These are phyloP conservation scores for Heliconius aoede DNA, from an alignment of 2,888 invertebrate genomes.

Conservation along the genomic window DNA sequence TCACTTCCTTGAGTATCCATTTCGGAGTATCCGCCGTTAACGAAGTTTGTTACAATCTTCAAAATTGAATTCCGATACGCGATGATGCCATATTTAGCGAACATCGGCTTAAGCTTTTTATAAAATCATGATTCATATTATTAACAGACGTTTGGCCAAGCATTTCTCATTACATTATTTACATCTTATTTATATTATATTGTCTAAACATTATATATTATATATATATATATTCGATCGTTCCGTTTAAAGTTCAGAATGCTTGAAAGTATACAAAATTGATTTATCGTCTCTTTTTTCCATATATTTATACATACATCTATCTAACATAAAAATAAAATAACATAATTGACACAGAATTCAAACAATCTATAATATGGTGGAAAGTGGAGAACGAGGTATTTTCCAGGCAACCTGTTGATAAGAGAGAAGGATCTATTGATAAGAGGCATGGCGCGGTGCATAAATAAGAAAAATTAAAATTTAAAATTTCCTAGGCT, in stretches of 20 bases:
- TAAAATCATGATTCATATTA: slow-evolving; percentile 35
- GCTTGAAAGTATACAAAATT: not conserved
- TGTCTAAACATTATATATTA: slow-evolving; percentile 33
- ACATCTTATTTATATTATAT: slow-evolving; percentile 37
- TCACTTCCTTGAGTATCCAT: slow-evolving; percentile 26
- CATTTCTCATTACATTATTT: slow-evolving; percentile 40
- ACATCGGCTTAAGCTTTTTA: slow-evolving; percentile 23
- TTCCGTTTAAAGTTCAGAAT: not conserved
- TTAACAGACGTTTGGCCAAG: slow-evolving; percentile 30
- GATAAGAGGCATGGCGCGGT: too few species aligned
- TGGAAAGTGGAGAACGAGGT: too few species aligned
- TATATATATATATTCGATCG: not conserved
- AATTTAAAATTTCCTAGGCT: too few species aligned
- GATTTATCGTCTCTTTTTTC: too few species aligned
- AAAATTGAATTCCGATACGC: slow-evolving; percentile 40
- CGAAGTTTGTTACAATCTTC: slow-evolving; percentile 38
- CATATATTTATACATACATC: too few species aligned
- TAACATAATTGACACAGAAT: too few species aligned
- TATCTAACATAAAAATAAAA: too few species aligned
- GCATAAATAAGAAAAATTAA: too few species aligned
- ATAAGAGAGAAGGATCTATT: too few species aligned
- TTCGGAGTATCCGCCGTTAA: slow-evolving; percentile 31
- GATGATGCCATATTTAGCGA: slow-evolving; percentile 41
- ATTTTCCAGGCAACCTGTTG: too few species aligned
- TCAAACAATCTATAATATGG: too few species aligned